Evolutionary conservation across 37 sponge, comb jelly and placozoan species (phyloP).

Genomic region (Crambe crambe): DNA sequence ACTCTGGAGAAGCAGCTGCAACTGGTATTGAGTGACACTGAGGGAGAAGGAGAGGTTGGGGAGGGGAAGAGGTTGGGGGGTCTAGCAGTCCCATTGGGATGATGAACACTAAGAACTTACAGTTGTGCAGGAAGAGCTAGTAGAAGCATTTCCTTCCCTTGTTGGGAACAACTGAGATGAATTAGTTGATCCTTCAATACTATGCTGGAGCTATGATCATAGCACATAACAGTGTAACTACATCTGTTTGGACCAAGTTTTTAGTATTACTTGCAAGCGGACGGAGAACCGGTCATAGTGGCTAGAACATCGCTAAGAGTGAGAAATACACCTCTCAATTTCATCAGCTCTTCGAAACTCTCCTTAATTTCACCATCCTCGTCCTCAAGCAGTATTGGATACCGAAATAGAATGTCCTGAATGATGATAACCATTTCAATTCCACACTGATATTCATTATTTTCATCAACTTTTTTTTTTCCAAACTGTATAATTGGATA

Average conservation of each 20-base stretch:
- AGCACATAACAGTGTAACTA: too few species aligned
- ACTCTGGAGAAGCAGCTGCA: slow-evolving; percentile 24
- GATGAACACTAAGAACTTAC: slow-evolving; percentile 8
- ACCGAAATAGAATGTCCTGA: slow-evolving; percentile 52
- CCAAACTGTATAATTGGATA: not conserved
- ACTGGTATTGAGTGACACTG: slow-evolving; percentile 35
- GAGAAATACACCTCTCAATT: slow-evolving; percentile 52
- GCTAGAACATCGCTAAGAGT: slow-evolving; percentile 49
- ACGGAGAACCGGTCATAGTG: slow-evolving; percentile 9
- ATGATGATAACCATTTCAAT: not conserved
- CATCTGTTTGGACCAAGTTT: not conserved
- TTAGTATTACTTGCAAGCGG: slow-evolving; percentile 6
- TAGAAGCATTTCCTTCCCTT: slow-evolving; percentile 59
- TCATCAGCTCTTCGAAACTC: slow-evolving; percentile 7
- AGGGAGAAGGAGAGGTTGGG: too few species aligned
- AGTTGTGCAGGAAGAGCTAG: slow-evolving; percentile 51
- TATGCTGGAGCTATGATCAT: slow-evolving; percentile 50
- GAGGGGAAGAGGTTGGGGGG: not conserved
- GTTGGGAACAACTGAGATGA: slow-evolving; percentile 32
- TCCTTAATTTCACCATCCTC: not conserved
- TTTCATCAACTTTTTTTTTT: too few species aligned
- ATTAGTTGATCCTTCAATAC: slow-evolving; percentile 25
- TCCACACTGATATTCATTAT: too few species aligned
- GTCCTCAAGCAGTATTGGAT: slow-evolving; percentile 8
- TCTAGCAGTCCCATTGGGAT: not conserved